These are phyloP conservation scores for Rhopalosiphum nymphaeae DNA, from an alignment of 2,888 invertebrate genomes.

Conservation along the genomic window DNA sequence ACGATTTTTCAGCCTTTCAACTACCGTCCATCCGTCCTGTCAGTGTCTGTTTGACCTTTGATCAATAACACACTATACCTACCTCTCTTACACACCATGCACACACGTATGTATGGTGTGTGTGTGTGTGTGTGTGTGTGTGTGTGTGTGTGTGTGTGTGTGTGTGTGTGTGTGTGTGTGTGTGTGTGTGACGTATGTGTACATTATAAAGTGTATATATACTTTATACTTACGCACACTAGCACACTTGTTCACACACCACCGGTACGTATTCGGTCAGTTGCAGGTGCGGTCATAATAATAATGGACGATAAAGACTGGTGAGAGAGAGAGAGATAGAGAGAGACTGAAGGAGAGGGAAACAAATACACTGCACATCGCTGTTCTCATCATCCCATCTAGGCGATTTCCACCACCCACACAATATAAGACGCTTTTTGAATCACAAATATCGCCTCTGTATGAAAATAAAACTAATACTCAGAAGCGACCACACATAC, in stretches of 20 bases:
- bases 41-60: constrained; percentile 57
- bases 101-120: not conserved
- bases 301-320: not conserved
- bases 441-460: not conserved
- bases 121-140: not conserved
- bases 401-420: not conserved
- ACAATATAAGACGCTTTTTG: constrained; percentile 17
- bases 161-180: not conserved
- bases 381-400: not conserved
- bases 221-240: not conserved
- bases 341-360: too few relatives aligned
- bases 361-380: constrained; percentile 13
- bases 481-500: not conserved
- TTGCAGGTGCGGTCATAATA: constrained; percentile 7
- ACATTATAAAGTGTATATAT: too few relatives aligned
- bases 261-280: not conserved
- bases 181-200: not conserved
- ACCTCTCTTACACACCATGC: not conserved
- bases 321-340: not conserved
- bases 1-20: constrained; percentile 59
- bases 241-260: not conserved
- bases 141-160: not conserved
- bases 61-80: constrained; percentile 54
- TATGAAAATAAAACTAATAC: constrained; percentile 41
- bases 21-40: constrained; percentile 44